Evolutionary conservation across 2,113 vertebrate species (phyloP).

Genomic region (Actenoides hombroni): DNA sequence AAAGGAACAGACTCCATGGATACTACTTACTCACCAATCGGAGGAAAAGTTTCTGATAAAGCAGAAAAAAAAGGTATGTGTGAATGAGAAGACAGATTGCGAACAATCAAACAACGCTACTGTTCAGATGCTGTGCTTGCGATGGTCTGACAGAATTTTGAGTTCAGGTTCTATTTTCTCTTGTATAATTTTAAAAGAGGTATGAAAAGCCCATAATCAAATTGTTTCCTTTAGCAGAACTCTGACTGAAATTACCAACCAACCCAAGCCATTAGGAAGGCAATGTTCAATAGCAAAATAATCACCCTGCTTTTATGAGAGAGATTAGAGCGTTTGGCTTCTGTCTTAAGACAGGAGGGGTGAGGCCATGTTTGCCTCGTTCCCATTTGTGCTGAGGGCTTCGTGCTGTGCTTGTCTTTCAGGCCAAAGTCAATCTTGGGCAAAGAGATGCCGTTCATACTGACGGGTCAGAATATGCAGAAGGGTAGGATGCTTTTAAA

Average conservation of each 20-base stretch:
- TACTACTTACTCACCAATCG: constrained; percentile 86
- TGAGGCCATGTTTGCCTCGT: fast-evolving
- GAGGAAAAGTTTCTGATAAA: constrained; percentile 88
- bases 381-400: background rate
- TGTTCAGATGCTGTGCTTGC: background rate
- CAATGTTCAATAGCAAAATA: background rate
- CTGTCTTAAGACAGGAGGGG: background rate
- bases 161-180: background rate
- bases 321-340: background rate
- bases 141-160: background rate
- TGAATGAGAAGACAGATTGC: background rate
- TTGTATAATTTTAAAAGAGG: background rate
- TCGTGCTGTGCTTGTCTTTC: background rate
- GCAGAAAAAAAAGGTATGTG: constrained; percentile 83
- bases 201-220: background rate
- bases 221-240: background rate
- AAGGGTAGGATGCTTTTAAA: background rate
- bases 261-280: background rate
- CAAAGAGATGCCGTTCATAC: background rate
- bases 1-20: constrained; percentile 82
- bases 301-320: background rate
- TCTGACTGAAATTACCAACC: background rate
- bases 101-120: background rate
- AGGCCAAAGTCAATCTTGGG: background rate
- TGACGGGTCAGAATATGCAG: background rate